These are phyloP conservation scores for Crenichthys baileyi DNA, from an alignment of 2,797 vertebrate genomes.

Conservation along the genomic window DNA sequence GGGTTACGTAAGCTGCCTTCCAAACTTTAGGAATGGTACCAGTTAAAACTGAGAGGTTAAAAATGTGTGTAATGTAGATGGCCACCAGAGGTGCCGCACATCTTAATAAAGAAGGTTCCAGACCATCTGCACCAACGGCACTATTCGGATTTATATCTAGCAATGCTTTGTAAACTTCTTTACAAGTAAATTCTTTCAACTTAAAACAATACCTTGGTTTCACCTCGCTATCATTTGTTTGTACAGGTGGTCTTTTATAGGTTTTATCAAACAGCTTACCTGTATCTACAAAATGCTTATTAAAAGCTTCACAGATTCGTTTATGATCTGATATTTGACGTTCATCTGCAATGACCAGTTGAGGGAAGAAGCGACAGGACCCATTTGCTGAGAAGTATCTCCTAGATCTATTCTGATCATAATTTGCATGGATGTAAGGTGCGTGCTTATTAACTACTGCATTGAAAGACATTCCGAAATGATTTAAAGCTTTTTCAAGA, in stretches of 20 bases:
- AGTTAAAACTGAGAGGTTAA: conserved; percentile 6
- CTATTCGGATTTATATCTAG: accelerated
- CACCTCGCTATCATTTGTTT: background rate
- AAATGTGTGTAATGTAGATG: background rate
- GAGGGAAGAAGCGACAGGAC: background rate
- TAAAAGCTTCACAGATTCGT: conserved; percentile 1
- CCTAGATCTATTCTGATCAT: background rate
- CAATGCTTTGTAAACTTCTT: background rate
- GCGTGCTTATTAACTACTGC: background rate
- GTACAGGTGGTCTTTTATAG: too few species aligned
- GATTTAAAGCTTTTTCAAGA: background rate
- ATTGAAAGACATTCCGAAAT: background rate
- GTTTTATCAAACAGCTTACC: conserved; percentile 4
- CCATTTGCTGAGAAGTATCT: background rate
- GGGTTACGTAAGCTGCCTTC: background rate
- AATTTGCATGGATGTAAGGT: background rate
- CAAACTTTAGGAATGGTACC: background rate
- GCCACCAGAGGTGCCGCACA: background rate
- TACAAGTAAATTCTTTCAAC: background rate
- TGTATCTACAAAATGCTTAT: background rate
- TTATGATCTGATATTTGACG: background rate
- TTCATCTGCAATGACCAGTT: background rate
- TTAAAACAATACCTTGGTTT: background rate
- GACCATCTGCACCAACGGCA: background rate
- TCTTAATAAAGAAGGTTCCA: background rate